Conservation (phyloP, 1,140 invertebrate species). For the Frieseomelitta varia region DNA sequence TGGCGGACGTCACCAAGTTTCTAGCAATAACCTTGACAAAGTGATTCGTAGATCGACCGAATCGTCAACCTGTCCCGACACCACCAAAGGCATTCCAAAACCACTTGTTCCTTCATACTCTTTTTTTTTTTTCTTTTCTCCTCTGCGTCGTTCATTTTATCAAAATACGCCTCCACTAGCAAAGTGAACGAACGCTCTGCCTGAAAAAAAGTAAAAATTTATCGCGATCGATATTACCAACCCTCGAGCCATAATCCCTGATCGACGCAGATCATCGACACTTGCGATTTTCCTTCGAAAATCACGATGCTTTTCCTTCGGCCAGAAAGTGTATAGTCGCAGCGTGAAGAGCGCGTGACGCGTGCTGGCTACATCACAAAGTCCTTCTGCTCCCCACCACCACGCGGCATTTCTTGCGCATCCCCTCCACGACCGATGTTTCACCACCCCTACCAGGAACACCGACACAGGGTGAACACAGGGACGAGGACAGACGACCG, state of each 20-base stretch:
- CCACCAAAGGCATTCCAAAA: neutral
- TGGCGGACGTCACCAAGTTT: neutral
- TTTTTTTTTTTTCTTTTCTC: too few relatives aligned
- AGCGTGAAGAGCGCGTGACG: constrained; percentile 68
- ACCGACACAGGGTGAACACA: constrained; percentile 14
- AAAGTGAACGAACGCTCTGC: neutral
- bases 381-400: constrained; percentile 70
- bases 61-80: neutral
- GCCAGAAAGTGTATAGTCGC: constrained; percentile 52
- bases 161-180: neutral
- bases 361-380: constrained; percentile 64
- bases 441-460: constrained; percentile 47
- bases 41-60: neutral
- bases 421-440: constrained; percentile 18
- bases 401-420: constrained; percentile 41
- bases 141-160: neutral
- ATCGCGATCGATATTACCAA: neutral
- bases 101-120: neutral
- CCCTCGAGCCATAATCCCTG: too few relatives aligned
- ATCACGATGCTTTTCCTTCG: constrained; percentile 24
- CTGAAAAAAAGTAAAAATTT: neutral
- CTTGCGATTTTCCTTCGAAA: neutral
- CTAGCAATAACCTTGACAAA: constrained; percentile 11
- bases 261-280: neutral
- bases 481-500: constrained; percentile 41